Evolutionary conservation across 2,888 invertebrate genomes (phyloP).

Genomic region (Blera fallax): DNA sequence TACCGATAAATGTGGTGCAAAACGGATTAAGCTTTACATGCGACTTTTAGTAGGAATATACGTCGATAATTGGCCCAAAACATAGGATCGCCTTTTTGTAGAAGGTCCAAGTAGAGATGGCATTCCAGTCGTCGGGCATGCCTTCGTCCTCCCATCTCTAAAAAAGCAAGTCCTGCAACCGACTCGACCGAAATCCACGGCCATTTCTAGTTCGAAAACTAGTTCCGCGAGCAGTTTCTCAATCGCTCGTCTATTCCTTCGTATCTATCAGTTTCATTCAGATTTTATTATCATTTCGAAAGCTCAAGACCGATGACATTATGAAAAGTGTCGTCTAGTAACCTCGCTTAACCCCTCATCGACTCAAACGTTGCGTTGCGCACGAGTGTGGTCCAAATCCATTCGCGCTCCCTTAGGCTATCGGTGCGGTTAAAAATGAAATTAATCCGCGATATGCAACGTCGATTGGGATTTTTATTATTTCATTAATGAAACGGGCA

Average conservation of each 20-base stretch:
- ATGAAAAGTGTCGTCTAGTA: conserved; percentile 46
- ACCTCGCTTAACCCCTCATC: conserved; percentile 47
- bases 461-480: neutral
- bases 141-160: too few species aligned
- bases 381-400: neutral
- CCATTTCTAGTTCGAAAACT: too few species aligned
- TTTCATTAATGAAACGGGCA: conserved; percentile 32
- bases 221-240: neutral
- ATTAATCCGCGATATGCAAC: conserved; percentile 54
- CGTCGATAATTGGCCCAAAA: too few species aligned
- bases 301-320: conserved; percentile 14
- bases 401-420: conserved; percentile 9
- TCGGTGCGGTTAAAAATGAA: conserved; percentile 33
- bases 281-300: conserved; percentile 6
- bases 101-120: too few species aligned
- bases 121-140: too few species aligned
- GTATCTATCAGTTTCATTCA: conserved; percentile 30
- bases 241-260: conserved; percentile 13
- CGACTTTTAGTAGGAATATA: too few species aligned
- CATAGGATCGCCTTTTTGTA: too few species aligned
- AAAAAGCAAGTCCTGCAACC: too few species aligned
- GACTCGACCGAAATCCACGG: too few species aligned
- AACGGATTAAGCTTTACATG: too few species aligned
- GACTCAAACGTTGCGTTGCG: conserved; percentile 2
- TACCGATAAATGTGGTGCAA: too few species aligned